Conservation (phyloP, 1,140 invertebrate genomes). For the Aphidius gifuensis region DNA sequence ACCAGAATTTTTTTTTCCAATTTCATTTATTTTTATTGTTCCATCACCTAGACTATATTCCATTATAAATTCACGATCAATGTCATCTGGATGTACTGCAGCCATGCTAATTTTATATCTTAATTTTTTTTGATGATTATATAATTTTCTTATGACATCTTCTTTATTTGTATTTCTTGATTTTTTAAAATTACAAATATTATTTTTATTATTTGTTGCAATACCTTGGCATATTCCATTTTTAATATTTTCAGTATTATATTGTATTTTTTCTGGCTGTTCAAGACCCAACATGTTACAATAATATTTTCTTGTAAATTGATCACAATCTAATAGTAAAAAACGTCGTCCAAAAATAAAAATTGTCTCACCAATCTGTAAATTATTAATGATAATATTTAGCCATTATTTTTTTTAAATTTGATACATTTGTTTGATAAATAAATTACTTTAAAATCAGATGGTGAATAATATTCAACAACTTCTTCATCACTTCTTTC, state of each 20-base stretch:
- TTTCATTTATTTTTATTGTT: slow-evolving; percentile 62
- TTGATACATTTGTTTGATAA: background rate
- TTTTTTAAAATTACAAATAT: too few species aligned
- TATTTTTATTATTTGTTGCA: slow-evolving; percentile 66
- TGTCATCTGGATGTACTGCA: slow-evolving; percentile 66
- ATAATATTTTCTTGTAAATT: slow-evolving; percentile 77
- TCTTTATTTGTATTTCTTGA: slow-evolving; percentile 68
- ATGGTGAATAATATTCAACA: slow-evolving; percentile 70
- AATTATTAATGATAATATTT: slow-evolving; percentile 10
- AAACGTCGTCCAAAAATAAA: slow-evolving; percentile 68
- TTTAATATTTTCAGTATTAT: slow-evolving; percentile 17
- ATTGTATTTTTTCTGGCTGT: slow-evolving; percentile 41
- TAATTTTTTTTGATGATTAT: slow-evolving; percentile 62
- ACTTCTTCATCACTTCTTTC: slow-evolving; percentile 69
- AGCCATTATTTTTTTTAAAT: background rate
- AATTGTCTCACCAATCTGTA: slow-evolving; percentile 65
- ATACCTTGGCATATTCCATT: background rate
- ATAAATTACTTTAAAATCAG: slow-evolving; percentile 63
- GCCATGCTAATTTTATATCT: slow-evolving; percentile 67
- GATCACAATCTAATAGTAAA: slow-evolving; percentile 75
- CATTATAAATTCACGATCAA: slow-evolving; percentile 63
- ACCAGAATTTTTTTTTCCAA: slow-evolving; percentile 65
- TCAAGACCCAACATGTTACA: slow-evolving; percentile 48
- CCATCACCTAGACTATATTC: slow-evolving; percentile 66
- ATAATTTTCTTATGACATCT: slow-evolving; percentile 62